Percentiles rank a stretch among this genome's conserved stretches.
These are phyloP conservation scores for Masnerella sp. DNA, from an alignment of 2,888 invertebrate species.

Conservation along the genomic window DNA sequence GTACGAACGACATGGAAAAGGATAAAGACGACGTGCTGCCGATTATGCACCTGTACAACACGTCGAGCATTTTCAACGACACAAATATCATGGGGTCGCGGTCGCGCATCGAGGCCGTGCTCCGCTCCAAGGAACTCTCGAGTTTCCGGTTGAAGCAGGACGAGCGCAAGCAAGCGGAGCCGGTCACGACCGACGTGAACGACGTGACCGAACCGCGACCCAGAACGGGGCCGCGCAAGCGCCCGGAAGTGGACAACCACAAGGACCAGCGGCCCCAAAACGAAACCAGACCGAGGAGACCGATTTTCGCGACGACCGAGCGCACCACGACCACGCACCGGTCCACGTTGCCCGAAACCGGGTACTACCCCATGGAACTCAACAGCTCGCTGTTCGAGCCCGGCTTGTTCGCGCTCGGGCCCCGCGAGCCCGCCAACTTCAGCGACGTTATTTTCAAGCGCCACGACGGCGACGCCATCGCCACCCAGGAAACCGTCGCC, in stretches of 20 bases:
- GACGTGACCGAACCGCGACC: conserved; percentile 43
- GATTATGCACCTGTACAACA: conserved; percentile 76
- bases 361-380: conserved; percentile 67
- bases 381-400: conserved; percentile 67
- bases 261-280: conserved; percentile 52
- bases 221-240: conserved; percentile 57
- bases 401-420: conserved; percentile 66
- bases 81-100: conserved; percentile 59
- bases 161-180: conserved; percentile 58
- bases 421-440: conserved; percentile 70
- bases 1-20: conserved; percentile 67
- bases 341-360: conserved; percentile 67
- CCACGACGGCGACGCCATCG: conserved; percentile 72
- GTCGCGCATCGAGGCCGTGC: conserved; percentile 48
- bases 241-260: conserved; percentile 55
- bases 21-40: conserved; percentile 74
- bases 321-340: conserved; percentile 66
- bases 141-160: conserved; percentile 55
- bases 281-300: conserved; percentile 30
- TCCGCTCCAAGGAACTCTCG: conserved; percentile 41
- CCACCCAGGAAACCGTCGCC: conserved; percentile 75
- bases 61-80: conserved; percentile 73
- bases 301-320: conserved; percentile 49
- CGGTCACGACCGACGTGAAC: conserved; percentile 46
- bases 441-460: conserved; percentile 75